These are phyloP conservation scores for Melospiza melodia DNA, from an alignment of 2,113 vertebrate genomes.

Conservation along the genomic window DNA sequence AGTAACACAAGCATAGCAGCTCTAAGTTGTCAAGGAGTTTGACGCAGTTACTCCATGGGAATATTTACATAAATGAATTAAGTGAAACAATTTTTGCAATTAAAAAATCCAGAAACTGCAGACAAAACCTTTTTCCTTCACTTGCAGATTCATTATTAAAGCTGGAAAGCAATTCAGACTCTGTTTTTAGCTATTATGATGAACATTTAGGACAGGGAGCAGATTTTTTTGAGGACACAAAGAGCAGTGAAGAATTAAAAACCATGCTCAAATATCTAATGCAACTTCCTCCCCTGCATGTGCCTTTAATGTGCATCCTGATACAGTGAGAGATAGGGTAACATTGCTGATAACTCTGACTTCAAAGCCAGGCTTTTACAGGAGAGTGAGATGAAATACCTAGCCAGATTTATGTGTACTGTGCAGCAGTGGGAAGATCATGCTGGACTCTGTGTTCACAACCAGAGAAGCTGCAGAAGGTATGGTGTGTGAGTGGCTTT, in stretches of 20 bases:
- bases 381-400: neutral
- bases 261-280: neutral
- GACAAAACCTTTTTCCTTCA: neutral
- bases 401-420: neutral
- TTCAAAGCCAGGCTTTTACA: neutral
- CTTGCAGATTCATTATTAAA: neutral
- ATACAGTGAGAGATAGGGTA: neutral
- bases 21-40: conserved; percentile 6
- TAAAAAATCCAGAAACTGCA: neutral
- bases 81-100: neutral
- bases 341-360: neutral
- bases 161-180: neutral
- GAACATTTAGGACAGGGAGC: neutral
- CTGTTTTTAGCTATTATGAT: neutral
- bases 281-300: neutral
- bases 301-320: neutral
- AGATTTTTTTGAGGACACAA: neutral
- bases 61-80: conserved; percentile 22
- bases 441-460: neutral
- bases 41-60: neutral
- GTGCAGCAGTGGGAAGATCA: neutral
- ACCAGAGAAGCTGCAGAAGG: neutral
- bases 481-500: neutral
- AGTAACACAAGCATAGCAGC: neutral
- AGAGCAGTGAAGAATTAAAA: neutral